phyloP scores from a whole-genome alignment of 2,888 invertebrate genomes.

The Ophioninae sp. region DNA sequence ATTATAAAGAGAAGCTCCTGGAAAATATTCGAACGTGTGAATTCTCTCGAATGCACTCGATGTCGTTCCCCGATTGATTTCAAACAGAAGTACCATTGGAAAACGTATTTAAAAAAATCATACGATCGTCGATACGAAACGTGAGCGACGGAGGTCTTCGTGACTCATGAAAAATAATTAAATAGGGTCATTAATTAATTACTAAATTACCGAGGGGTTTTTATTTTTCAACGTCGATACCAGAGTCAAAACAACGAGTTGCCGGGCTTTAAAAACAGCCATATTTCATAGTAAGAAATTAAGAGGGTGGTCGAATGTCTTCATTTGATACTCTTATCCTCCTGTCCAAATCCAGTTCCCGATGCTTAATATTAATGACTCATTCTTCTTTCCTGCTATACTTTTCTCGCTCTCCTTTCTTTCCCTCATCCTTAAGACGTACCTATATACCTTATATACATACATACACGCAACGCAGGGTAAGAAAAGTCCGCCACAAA shows the following conservation, averaged over 20 bases:
- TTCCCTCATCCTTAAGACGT: not conserved
- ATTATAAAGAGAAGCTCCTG: too few relatives aligned
- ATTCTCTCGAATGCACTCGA: too few relatives aligned
- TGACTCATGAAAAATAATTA: too few relatives aligned
- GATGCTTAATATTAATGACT: slow-evolving; percentile 62
- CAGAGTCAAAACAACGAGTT: not conserved
- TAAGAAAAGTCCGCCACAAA: slow-evolving; percentile 59
- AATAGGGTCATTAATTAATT: not conserved
- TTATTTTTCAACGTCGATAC: not conserved
- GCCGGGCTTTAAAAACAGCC: not conserved
- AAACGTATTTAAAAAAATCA: not conserved
- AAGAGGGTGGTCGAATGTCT: slow-evolving; percentile 54
- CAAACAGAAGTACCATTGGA: not conserved
- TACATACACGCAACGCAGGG: slow-evolving; percentile 30
- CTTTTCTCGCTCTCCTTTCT: slow-evolving; percentile 15
- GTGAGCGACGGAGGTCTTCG: too few relatives aligned
- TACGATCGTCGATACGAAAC: too few relatives aligned
- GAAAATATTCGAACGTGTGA: too few relatives aligned
- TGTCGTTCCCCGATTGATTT: too few relatives aligned
- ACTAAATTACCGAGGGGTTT: not conserved
- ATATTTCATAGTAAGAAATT: slow-evolving; percentile 42
- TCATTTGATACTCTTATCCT: slow-evolving; percentile 56
- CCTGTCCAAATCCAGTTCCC: slow-evolving; percentile 51
- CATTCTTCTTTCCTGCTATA: slow-evolving; percentile 44
- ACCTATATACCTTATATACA: not conserved